A percentile compares a stretch with the other conserved stretches of the same genome.
These are phyloP conservation scores for Xylota sylvarum DNA, from an alignment of 2,888 invertebrate species.

Conservation along the genomic window DNA sequence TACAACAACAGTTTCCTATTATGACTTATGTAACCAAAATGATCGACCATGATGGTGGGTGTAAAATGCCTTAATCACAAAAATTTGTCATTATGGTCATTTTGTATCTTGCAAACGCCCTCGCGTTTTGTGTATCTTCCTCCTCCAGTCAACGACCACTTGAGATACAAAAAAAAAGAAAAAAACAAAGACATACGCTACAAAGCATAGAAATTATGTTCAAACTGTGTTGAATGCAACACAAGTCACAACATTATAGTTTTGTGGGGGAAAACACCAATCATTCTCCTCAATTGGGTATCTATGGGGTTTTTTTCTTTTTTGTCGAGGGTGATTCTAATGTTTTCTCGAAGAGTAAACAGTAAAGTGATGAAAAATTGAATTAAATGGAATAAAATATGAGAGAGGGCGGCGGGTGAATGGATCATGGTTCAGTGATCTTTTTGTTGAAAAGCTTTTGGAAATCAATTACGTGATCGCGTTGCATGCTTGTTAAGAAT, in stretches of 20 bases:
- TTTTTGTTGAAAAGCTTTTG: slow-evolving; percentile 45
- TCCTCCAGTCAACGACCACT: slow-evolving; percentile 43
- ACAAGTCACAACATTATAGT: slow-evolving; percentile 43
- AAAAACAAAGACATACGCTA: slow-evolving; percentile 1
- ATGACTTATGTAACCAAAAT: slow-evolving; percentile 39
- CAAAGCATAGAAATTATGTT: slow-evolving; percentile 3
- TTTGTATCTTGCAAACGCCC: slow-evolving; percentile 66
- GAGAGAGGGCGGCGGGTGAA: slow-evolving; percentile 12
- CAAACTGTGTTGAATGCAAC: slow-evolving; percentile 41
- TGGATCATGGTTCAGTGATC: slow-evolving; percentile 70
- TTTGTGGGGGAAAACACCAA: slow-evolving; percentile 41
- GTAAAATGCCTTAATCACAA: slow-evolving; percentile 61
- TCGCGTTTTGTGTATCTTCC: slow-evolving; percentile 40
- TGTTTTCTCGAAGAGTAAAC: not conserved
- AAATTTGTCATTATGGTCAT: slow-evolving; percentile 62
- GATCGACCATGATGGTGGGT: slow-evolving; percentile 55
- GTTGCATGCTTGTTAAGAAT: slow-evolving; percentile 18
- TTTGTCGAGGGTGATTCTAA: slow-evolving; percentile 27
- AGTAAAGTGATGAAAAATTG: slow-evolving; percentile 40
- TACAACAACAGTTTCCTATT: slow-evolving; percentile 29
- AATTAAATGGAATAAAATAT: slow-evolving; percentile 10
- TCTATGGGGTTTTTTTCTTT: slow-evolving; percentile 35
- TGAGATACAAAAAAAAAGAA: slow-evolving; percentile 1
- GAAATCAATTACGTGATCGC: slow-evolving; percentile 55
- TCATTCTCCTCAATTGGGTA: slow-evolving; percentile 63